Evolutionary conservation across 2,888 invertebrate genomes (phyloP), one percentile per base, ranked within the genome.

Genomic region (Acrobasis repandana): DNA sequence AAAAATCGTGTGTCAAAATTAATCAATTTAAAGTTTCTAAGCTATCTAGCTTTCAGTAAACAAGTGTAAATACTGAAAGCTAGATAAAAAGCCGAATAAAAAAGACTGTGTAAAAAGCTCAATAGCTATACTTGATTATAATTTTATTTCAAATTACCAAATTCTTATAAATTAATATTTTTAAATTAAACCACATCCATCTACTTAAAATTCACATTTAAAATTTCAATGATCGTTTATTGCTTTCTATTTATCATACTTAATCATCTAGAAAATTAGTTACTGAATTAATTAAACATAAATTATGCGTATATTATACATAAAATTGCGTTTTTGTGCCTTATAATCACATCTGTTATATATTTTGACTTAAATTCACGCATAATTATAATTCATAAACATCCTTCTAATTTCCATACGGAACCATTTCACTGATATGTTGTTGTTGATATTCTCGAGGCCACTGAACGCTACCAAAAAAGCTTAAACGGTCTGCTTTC

Each of bases 401-500:
- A 38, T 16, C 16, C 9, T 20, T 49, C 9, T 49, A 11, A 49
- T 20, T 11, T 14, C 2, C 9, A 51, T 51, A 15, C 51, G 34
- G 2, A 34, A 51, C 51, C 34, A 34, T 51, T 51, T 15, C 43
- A 43, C 43, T 43, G 43, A 43, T 49, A 54, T 34, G 16, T 36
- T 38, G 36, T 36, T 36, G 52, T 54, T 54, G 16, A 16, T 16
- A 54, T 43, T 14, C 20, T 43, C 14, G 16, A 38, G 36, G 18
- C 15, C 14, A 18, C 11, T 20, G 18, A 38, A 38, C 18, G 34
- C 38, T 54, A 8, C 54, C 38, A 20, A 54, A 54, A 54, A 54
- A 54, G 28, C 28, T 38, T 54, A 54, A 54, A 54, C 38, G 54
- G 36, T 52, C 14, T 52, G 34, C 33, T 58, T 60, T 64, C 43